These are phyloP conservation scores for Tuta absoluta DNA, from an alignment of 2,888 invertebrate species.

Conservation along the genomic window DNA sequence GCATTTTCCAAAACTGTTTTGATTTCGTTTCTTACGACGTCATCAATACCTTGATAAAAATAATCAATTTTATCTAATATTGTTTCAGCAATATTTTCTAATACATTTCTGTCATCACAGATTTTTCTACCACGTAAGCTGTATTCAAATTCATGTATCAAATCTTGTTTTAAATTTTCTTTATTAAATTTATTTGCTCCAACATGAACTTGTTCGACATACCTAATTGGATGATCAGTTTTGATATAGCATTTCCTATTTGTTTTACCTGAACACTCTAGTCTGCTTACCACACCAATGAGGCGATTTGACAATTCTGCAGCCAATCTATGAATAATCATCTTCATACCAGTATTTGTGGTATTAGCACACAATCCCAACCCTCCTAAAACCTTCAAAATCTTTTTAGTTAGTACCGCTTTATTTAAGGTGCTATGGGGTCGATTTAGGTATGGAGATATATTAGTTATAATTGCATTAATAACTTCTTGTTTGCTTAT, in stretches of 20 bases:
- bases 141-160: conserved; percentile 25
- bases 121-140: conserved; percentile 23
- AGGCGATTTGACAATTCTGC: conserved; percentile 44
- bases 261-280: conserved; percentile 21
- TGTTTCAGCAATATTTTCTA: conserved; percentile 36
- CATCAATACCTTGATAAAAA: conserved; percentile 24
- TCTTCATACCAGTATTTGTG: conserved; percentile 29
- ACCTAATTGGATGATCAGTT: neutral
- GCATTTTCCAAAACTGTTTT: conserved; percentile 31
- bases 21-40: conserved; percentile 28
- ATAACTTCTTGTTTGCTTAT: conserved; percentile 32
- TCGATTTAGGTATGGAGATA: conserved; percentile 35
- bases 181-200: neutral
- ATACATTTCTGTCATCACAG: conserved; percentile 20
- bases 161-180: conserved; percentile 7
- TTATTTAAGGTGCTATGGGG: conserved; percentile 37
- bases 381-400: conserved; percentile 43
- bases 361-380: conserved; percentile 34
- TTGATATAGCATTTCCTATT: neutral
- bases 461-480: conserved; percentile 33
- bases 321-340: conserved; percentile 40
- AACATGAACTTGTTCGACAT: neutral
- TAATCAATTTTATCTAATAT: conserved; percentile 32
- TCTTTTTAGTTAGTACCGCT: conserved; percentile 43
- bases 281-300: conserved; percentile 32